Evolutionary conservation across 2,113 vertebrate species (phyloP), one percentile per base, ranked within the genome.

Genomic region (Sinocyclocheilus anshuiensis): DNA sequence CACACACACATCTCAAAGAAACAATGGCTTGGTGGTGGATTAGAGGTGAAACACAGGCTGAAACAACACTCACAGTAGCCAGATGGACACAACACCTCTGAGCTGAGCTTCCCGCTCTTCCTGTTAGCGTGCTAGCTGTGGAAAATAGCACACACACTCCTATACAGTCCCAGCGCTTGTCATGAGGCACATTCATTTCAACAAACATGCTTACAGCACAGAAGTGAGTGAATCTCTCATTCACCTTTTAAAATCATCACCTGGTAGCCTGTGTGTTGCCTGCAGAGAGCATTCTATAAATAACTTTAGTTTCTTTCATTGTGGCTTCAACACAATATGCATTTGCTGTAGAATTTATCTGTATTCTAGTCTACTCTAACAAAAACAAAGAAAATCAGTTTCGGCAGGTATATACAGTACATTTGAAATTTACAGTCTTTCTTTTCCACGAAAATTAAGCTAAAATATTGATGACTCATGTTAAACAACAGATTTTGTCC

Each of bases 41-140:
- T 75, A 77, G 81, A 71, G 69, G 18, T 55, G 45, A 84, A 63
- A 53, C 20, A 53, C 48, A 69, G 83, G 63, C 86, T 90, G 86
- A 86, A 90, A 87, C 84, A 90, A 91, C 82, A 87, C 69, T 69
- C 82, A 83, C 45, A 75, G 16, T 72, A 65, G n/a, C 65, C 89
- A 61, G 57, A 61, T 61, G 57, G 57, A 61, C 57, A 61, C 69
- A 61, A 74, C 82, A 55, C 81, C 78, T 83, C 84, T 48, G 55
- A 78, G 39, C 53, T 29, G 74, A 71, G 36, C 83, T 69, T 86
- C 76, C 71, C 80, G 74, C 82, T 69, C 84, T 86, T 89, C 88
- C 88, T 89, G 81, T 86, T 59, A 77, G 84, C 50, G 59, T 77
- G 20, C 29, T 65, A 42, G 61, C 78, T 33, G 42, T 82, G 88